These are phyloP conservation scores for Synodontis membranacea DNA, from an alignment of 2,113 vertebrate species.

Conservation along the genomic window DNA sequence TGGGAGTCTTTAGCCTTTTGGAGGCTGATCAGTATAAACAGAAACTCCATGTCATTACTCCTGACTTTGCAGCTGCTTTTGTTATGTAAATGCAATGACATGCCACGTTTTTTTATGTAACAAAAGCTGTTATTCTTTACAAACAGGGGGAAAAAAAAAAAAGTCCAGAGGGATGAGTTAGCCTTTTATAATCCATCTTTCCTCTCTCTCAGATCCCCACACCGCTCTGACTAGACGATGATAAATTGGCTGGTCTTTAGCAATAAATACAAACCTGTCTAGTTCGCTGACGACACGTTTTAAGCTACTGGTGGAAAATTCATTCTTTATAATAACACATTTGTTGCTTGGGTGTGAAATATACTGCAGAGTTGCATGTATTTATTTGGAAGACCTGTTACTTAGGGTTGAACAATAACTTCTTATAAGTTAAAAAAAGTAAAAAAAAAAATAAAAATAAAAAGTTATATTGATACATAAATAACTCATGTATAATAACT, in stretches of 20 bases:
- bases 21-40: constrained; percentile 47
- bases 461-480: neutral
- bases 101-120: constrained; percentile 46
- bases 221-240: constrained; percentile 22
- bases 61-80: constrained; percentile 41
- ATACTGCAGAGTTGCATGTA: neutral
- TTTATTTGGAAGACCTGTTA: neutral
- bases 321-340: neutral
- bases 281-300: constrained; percentile 15
- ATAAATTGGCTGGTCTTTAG: constrained; percentile 45
- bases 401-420: neutral
- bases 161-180: constrained; percentile 54
- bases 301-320: neutral
- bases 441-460: neutral
- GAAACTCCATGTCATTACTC: constrained; percentile 51
- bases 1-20: constrained; percentile 51
- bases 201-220: constrained; percentile 42
- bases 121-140: constrained; percentile 52
- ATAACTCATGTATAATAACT: neutral
- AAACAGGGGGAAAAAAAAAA: no score
- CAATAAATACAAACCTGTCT: constrained; percentile 28
- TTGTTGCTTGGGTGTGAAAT: neutral
- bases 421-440: neutral
- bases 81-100: constrained; percentile 50
- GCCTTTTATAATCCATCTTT: constrained; percentile 43